Conservation (phyloP, 2,797 vertebrate species). For the Buphagus erythrorhynchus region DNA sequence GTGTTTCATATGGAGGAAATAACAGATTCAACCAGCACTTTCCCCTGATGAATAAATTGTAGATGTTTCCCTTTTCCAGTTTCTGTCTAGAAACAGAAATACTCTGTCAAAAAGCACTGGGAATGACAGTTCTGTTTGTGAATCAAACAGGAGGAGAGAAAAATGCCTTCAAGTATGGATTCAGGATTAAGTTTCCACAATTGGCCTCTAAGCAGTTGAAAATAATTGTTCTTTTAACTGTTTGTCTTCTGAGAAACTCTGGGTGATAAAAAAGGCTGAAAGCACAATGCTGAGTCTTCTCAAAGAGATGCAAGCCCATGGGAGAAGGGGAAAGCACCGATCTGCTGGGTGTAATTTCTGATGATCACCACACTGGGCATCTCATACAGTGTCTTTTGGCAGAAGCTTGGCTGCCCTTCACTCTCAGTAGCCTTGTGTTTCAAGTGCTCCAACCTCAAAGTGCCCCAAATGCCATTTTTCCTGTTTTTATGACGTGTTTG, state of each 20-base stretch:
- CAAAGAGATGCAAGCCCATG: neutral
- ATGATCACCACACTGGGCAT: neutral
- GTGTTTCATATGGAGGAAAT: neutral
- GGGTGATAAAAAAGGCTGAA: neutral
- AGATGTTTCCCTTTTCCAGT: neutral
- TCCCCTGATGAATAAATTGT: neutral
- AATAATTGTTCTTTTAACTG: neutral
- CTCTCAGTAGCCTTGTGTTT: neutral
- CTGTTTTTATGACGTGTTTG: neutral
- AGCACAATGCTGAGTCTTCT: neutral
- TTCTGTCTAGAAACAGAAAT: neutral
- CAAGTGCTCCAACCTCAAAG: neutral
- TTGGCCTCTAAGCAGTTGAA: neutral
- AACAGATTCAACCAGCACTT: neutral
- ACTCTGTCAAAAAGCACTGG: neutral
- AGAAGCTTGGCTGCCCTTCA: neutral
- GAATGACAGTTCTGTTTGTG: neutral
- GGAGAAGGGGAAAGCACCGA: rapidly evolving
- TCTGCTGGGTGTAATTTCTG: neutral
- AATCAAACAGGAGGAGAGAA: neutral
- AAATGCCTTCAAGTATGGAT: neutral
- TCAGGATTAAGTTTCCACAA: neutral
- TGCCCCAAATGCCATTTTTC: neutral
- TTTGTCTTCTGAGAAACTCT: neutral
- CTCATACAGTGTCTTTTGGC: neutral